Base-by-base conservation (phyloP, 2,888 invertebrate genomes). In the Metallyticus violacea region DNA sequence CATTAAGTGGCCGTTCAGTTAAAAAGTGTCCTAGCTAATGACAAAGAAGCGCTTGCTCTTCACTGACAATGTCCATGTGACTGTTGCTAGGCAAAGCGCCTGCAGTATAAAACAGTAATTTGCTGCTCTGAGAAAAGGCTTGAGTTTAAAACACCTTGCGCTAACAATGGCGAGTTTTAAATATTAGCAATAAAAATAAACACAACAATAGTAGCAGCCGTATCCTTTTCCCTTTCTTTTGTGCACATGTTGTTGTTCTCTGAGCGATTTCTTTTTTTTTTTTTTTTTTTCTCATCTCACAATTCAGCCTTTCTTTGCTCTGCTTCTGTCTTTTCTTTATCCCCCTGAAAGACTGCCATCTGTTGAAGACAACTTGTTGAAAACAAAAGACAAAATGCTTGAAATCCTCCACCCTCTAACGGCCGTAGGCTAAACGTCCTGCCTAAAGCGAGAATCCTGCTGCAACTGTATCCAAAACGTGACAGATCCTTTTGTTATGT, bases 341-440 rank as follows among this genome's bases (percentile, higher is more conserved):
- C 86, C 86, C 30, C 25, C 85, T 85, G 86, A 26, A 86, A 86
- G 77, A 84, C 81, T 85, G 29, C 85, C 85, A 86, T 86, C 86
- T 86, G 86, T 85, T 86, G 81, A 84, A 77, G 86, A 86, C 86
- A 85, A 85, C 85, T 86, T 86, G 86, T 85, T 86, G 86, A 84
- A 84, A 86, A 62, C 77, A 30, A 27, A 84, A 86, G 86, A 86
- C 40, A 81, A 26, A 78, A 26, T 76, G 62, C 30, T 30, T 29
- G n/a, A 26, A 79, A 79, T 77, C 40, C 83, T 30, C 62, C 29
- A 26, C 25, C 26, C 15, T 62, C 40, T 62, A 62, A 62, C 3
- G 9, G 40, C 40, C 40, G 9, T 62, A 62, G 40, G 40, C 40
- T 62, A 62, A 62, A 62, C 40, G 40, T 22, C 15, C 9, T 62